These are phyloP conservation scores for Oophaga pumilio DNA, from an alignment of 2,113 vertebrate genomes.

Conservation along the genomic window DNA sequence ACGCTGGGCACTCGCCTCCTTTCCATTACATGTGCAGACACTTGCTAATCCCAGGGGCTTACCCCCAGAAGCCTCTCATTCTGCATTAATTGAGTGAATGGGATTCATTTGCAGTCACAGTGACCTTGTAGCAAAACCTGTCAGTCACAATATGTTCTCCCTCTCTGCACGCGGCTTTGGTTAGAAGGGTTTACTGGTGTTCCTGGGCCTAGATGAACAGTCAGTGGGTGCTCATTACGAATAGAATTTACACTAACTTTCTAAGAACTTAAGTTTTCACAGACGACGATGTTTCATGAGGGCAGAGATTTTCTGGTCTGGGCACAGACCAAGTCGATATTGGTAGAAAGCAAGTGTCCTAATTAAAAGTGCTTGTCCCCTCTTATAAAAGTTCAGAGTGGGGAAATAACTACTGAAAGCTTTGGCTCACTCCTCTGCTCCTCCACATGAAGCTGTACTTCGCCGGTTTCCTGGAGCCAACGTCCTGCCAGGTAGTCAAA, in stretches of 20 bases:
- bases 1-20: neutral
- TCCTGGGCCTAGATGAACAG: neutral
- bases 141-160: conserved; percentile 36
- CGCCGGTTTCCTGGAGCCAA: too few relatives aligned
- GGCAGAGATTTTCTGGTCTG: neutral
- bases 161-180: neutral
- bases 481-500: too few relatives aligned
- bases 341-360: too few relatives aligned
- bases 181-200: neutral
- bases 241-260: neutral
- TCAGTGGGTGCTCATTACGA: neutral
- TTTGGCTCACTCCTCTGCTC: too few relatives aligned
- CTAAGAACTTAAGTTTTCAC: neutral
- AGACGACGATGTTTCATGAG: neutral
- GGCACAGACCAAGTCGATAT: neutral
- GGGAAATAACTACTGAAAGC: too few relatives aligned
- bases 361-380: too few relatives aligned
- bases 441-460: too few relatives aligned
- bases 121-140: conserved; percentile 34
- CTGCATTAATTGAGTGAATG: conserved; percentile 40
- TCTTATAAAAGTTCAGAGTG: too few relatives aligned
- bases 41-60: conserved; percentile 24
- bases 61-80: conserved; percentile 38
- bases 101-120: conserved; percentile 49
- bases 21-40: neutral